Base-by-base conservation (phyloP, 2,888 invertebrate species). In the Herminia tarsipennalis region DNA sequence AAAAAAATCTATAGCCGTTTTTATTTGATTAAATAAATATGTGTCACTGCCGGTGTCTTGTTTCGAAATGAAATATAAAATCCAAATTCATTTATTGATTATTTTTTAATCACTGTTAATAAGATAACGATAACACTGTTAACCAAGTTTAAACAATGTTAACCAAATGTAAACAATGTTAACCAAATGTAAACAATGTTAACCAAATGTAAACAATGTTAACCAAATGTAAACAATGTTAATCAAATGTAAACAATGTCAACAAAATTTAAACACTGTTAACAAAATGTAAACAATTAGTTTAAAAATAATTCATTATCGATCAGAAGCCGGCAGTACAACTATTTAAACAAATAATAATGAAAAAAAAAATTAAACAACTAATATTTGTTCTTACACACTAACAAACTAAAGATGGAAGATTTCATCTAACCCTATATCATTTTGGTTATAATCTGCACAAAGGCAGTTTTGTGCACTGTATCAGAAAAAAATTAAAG, bases 391-490 rank as follows among this genome's bases (percentile, higher is more conserved):
- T 66, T 61, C 72, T 79, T 82, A 81, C 70, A 63, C 73, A 73
- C 76, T 85, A 84, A 76, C 59, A 72, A 85, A 86, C 71, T 63
- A 78, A 76, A 63, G 53, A 75, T 82, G 84, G 83, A 85, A 86
- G 83, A 81, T 75, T 56, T 66, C 45, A 52, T 70, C 68, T 70
- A 73, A 71, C 41, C 65, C 76, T 78, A 79, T 78, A 78, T 57
- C 46, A 49, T 75, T 85, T 86, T 84, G 81, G 85, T 83, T 82
- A 70, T 35, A 48, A 56, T 34, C 70, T 64, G 71, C 69, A 47
- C 29, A 29, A 34, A 53, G 58, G 77, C 72, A 73, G 66, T 53
- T 81, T 86, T 86, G 86, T 84, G 86, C 85, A 76, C 71, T 60
- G 59, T 71, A 51, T 36, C 45, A 58, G 25, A 21, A 33, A 27